phyloP scores from a whole-genome alignment of 2,888 invertebrate species.

The Drosophila acutilabella region DNA sequence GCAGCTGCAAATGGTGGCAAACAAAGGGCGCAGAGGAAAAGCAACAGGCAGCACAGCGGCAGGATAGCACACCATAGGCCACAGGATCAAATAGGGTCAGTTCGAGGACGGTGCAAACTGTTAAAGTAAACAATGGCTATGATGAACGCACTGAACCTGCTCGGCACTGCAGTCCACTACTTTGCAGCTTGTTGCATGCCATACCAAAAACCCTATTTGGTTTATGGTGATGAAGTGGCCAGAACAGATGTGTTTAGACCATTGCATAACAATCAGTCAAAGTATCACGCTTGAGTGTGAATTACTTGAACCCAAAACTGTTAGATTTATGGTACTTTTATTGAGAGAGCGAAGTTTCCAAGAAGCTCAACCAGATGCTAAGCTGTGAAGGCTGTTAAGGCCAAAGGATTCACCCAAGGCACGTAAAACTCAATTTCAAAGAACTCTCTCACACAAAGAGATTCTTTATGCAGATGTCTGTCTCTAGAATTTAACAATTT shows the following conservation, averaged over 20 bases:
- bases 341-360: slow-evolving; percentile 42
- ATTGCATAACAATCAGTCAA: slow-evolving; percentile 58
- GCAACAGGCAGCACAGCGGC: slow-evolving; percentile 47
- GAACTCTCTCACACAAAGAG: slow-evolving; percentile 20
- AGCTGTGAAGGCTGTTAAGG: slow-evolving; percentile 14
- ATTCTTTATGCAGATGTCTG: slow-evolving; percentile 55
- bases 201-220: slow-evolving; percentile 43
- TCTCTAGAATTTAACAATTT: slow-evolving; percentile 40
- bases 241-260: slow-evolving; percentile 61
- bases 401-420: slow-evolving; percentile 51
- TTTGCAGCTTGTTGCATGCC: slow-evolving; percentile 27
- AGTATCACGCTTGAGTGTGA: slow-evolving; percentile 67
- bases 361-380: slow-evolving; percentile 32
- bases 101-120: slow-evolving; percentile 46
- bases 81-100: slow-evolving; percentile 69
- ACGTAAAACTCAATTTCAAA: slow-evolving; percentile 42
- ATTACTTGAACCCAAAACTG: slow-evolving; percentile 32
- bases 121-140: slow-evolving; percentile 51
- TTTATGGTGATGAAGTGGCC: slow-evolving; percentile 54
- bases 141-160: slow-evolving; percentile 67
- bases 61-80: slow-evolving; percentile 26
- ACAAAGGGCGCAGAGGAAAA: slow-evolving; percentile 49
- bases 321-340: slow-evolving; percentile 60
- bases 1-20: slow-evolving; percentile 64
- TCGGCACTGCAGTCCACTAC: slow-evolving; percentile 26